Base-by-base conservation (phyloP, 1,140 invertebrate species). In the Heliothis subflexa region DNA sequence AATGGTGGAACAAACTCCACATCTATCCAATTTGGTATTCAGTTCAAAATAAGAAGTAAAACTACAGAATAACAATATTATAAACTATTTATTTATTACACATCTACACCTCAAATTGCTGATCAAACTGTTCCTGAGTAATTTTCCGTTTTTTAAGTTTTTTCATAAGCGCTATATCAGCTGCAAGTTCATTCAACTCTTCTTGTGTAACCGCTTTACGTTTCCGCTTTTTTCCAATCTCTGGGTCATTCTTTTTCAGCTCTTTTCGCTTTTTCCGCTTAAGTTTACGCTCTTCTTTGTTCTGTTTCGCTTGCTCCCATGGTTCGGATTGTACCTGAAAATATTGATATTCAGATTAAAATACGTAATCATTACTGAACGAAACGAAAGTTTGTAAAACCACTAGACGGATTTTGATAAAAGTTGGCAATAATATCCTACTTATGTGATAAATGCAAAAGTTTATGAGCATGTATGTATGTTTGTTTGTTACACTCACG, bases 61-160 rank as follows among this genome's bases (percentile, higher is more conserved):
- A 40, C 47, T 2, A 40, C 33, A 40, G 2, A 52, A 28, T 11
- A 57, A 57, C n/a, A 11, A n/a, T 57, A 14, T 33, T 4, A 18
- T 25, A 59, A 14, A 45, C 40, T 61, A 61, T 59, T 13, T 54
- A 52, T 61, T 33, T 33, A 33, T 33, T 33, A 1, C 33, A 33
- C 7, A 33, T 33, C 21, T 75, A 75, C 10, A 49, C 33, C 33
- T 92, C 95, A 87, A 96, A 96, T 47, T 95, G 93, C 79, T 95
- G 92, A 83, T 96, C 95, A 84, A 95, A 96, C 78, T 97, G 95
- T 80, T 96, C 95, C 50, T 96, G 89, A 2, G 92, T 95, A 16
- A 97, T 96, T 85, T 99, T 99, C 86, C 97, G 97, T 86, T 97
- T 98, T 89, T 99, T 99, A 0, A 98, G 94, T 88, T 98, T 98